Conservation (phyloP, 2,797 vertebrate species). For the Muscicapa striata region DNA sequence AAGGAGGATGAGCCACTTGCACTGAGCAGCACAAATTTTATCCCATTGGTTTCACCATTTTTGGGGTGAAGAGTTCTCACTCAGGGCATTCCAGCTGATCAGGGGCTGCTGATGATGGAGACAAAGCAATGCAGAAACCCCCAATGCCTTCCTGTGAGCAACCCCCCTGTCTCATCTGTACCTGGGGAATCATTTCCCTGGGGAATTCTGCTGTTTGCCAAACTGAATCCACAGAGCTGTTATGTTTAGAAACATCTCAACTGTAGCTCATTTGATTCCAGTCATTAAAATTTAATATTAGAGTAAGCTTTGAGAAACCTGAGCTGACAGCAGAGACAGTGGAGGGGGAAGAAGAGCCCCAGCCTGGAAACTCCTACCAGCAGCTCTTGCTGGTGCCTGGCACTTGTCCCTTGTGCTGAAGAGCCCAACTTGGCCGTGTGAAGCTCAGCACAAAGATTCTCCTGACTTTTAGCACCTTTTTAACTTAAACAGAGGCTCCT, state of each 20-base stretch:
- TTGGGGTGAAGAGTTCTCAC: background rate
- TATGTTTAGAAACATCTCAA: background rate
- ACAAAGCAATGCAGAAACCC: background rate
- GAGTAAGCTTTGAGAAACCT: constrained; percentile 10
- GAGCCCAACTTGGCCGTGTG: rapidly evolving
- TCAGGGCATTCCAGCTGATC: background rate
- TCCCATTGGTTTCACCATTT: rapidly evolving
- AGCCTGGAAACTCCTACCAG: background rate
- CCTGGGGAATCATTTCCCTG: background rate
- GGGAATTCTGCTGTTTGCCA: background rate
- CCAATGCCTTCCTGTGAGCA: rapidly evolving
- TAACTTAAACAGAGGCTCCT: background rate
- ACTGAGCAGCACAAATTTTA: background rate
- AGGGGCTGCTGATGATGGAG: background rate
- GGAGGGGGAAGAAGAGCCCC: background rate
- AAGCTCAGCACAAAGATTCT: background rate
- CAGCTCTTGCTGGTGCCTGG: background rate
- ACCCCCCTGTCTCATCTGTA: rapidly evolving
- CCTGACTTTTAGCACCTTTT: background rate
- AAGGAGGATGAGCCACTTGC: background rate
- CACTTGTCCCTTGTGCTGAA: rapidly evolving
- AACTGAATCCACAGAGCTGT: background rate
- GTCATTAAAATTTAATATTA: constrained; percentile 55
- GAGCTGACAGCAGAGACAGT: background rate
- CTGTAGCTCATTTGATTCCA: constrained; percentile 24